phyloP scores from a whole-genome alignment of 2,113 vertebrate species.

The Hemiscyllium ocellatum region DNA sequence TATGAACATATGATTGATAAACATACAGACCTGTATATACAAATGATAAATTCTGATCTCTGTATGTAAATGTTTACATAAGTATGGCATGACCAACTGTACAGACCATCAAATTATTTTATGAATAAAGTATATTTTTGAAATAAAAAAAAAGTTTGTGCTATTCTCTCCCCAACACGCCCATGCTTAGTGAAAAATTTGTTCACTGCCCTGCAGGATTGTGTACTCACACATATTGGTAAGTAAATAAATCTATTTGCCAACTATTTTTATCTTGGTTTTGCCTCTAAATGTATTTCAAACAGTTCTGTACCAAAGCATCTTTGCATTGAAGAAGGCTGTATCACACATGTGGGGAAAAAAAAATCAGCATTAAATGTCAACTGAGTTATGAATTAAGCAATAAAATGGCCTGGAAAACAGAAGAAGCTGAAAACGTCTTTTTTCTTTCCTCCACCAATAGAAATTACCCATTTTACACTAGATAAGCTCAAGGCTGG shows the following conservation, averaged over 20 bases:
- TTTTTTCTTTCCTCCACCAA: not conserved
- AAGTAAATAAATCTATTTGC: not conserved
- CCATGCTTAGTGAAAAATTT: no score
- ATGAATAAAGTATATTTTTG: no score
- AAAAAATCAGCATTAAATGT: not conserved
- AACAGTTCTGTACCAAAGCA: not conserved
- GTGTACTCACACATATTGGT: no score
- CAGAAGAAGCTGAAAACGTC: not conserved
- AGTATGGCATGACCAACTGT: no score
- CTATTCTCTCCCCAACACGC: no score
- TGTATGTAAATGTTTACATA: no score
- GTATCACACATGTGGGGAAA: not conserved
- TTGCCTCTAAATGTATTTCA: not conserved
- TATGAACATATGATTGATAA: no score
- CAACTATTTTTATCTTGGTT: not conserved
- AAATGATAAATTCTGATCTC: no score
- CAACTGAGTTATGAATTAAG: not conserved
- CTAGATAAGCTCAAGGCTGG: not conserved
- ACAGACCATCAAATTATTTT: no score
- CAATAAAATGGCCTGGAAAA: not conserved
- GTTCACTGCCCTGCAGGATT: no score
- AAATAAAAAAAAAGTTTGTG: no score
- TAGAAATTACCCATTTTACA: not conserved
- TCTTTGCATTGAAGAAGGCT: not conserved
- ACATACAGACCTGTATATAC: no score